Conservation (phyloP, 2,797 vertebrate genomes). For the Falco columbarius region DNA sequence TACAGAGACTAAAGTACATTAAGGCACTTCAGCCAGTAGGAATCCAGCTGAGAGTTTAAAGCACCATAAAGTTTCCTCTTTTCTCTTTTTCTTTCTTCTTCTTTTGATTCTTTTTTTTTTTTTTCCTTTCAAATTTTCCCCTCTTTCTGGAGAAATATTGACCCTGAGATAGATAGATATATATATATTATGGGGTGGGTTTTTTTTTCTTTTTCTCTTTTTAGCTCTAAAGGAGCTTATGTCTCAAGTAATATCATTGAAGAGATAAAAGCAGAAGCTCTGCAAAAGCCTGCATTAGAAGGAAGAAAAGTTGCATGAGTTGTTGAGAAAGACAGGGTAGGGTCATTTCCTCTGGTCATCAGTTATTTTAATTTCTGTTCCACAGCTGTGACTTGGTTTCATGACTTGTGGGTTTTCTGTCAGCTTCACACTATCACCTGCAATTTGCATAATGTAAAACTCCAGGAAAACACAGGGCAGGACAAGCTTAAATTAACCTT, state of each 20-base stretch:
- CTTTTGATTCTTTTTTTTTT: too few species aligned
- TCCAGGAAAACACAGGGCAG: not conserved
- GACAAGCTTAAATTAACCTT: conserved; percentile 49
- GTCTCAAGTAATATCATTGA: not conserved
- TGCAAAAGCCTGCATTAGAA: not conserved
- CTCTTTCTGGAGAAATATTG: not conserved
- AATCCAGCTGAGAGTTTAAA: conserved; percentile 24
- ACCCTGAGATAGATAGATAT: not conserved
- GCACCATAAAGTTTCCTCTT: not conserved
- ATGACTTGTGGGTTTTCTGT: not conserved
- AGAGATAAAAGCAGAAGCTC: not conserved
- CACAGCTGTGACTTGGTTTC: not conserved
- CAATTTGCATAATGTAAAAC: conserved; percentile 54
- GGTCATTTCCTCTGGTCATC: conserved; percentile 20
- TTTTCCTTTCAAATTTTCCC: fast-evolving
- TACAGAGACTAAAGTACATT: not conserved
- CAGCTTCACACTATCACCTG: conserved; percentile 33
- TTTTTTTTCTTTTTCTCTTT: not conserved
- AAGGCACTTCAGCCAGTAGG: not conserved
- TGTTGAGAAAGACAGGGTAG: not conserved
- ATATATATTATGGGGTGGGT: too few species aligned
- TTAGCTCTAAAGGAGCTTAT: not conserved
- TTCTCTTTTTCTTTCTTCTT: not conserved
- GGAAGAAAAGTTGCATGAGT: not conserved
- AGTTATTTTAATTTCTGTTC: conserved; percentile 11